Conservation (phyloP, 2,888 invertebrate genomes). For the Campoplex capitator region DNA sequence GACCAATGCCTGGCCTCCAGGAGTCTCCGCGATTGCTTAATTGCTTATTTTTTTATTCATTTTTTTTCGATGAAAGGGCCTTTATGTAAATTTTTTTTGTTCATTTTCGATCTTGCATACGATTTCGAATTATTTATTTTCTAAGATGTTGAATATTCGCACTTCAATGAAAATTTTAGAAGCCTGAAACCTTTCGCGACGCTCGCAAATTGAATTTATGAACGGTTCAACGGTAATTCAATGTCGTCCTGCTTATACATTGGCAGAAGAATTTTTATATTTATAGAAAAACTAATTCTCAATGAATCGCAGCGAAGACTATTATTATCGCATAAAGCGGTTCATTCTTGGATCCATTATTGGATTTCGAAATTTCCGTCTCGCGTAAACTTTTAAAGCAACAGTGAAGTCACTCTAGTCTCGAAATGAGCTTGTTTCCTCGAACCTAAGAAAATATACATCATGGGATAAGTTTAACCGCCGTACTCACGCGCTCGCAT, state of each 20-base stretch:
- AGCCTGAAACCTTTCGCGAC: neutral
- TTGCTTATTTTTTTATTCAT: neutral
- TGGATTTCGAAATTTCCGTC: conserved; percentile 18
- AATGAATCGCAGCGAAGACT: neutral
- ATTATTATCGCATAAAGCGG: conserved; percentile 30
- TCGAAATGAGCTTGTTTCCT: conserved; percentile 53
- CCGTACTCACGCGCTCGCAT: conserved; percentile 4
- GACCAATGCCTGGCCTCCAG: conserved; percentile 1
- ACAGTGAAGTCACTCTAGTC: conserved; percentile 8
- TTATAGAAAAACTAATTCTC: neutral
- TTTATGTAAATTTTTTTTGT: neutral
- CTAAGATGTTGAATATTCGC: too few species aligned
- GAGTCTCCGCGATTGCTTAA: conserved; percentile 16
- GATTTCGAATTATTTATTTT: neutral
- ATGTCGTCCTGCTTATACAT: neutral
- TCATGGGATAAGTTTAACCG: conserved; percentile 20
- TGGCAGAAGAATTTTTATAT: neutral
- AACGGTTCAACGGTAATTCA: neutral
- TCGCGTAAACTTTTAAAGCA: conserved; percentile 14
- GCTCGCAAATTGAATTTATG: too few species aligned
- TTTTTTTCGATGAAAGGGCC: neutral
- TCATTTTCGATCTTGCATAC: neutral
- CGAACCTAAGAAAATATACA: conserved; percentile 36
- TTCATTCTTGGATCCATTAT: conserved; percentile 51
- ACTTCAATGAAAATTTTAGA: neutral